phyloP scores from a whole-genome alignment of 2,888 invertebrate species.

The Eilema griseolum region DNA sequence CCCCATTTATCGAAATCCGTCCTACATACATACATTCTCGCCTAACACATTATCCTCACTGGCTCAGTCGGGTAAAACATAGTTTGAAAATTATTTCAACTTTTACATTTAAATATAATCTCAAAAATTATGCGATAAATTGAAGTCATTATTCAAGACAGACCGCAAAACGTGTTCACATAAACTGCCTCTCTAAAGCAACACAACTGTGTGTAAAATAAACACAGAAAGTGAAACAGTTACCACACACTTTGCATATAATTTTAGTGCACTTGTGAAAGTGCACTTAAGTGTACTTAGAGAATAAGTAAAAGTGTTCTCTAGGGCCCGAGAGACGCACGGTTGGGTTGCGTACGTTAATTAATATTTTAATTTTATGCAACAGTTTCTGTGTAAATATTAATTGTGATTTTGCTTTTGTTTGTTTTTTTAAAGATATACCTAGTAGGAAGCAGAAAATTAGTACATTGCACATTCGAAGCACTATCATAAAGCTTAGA shows the following conservation, averaged over 20 bases:
- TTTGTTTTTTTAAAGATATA: too few relatives aligned
- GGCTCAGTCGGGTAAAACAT: too few relatives aligned
- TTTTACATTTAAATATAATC: background rate
- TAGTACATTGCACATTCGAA: too few relatives aligned
- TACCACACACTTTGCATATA: constrained; percentile 29
- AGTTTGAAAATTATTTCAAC: background rate
- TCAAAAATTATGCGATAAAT: constrained; percentile 2
- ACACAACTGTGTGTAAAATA: constrained; percentile 13
- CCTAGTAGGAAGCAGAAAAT: too few relatives aligned
- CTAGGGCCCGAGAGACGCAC: constrained; percentile 25
- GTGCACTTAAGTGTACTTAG: constrained; percentile 34
- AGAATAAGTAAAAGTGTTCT: constrained; percentile 49
- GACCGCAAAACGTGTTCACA: background rate
- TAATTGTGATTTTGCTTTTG: too few relatives aligned
- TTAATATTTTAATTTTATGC: background rate
- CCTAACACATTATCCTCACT: too few relatives aligned
- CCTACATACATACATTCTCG: too few relatives aligned
- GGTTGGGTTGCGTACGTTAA: background rate
- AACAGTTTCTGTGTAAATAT: too few relatives aligned
- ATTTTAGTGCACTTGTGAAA: constrained; percentile 36
- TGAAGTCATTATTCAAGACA: background rate
- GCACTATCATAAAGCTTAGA: too few relatives aligned
- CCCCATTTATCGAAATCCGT: too few relatives aligned
- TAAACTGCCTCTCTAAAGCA: constrained; percentile 6
- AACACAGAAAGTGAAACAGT: constrained; percentile 43